Percentiles rank a stretch among this genome's conserved stretches.
Conservation (phyloP, 2,113 vertebrate species). For the Oplegnathus fasciatus region DNA sequence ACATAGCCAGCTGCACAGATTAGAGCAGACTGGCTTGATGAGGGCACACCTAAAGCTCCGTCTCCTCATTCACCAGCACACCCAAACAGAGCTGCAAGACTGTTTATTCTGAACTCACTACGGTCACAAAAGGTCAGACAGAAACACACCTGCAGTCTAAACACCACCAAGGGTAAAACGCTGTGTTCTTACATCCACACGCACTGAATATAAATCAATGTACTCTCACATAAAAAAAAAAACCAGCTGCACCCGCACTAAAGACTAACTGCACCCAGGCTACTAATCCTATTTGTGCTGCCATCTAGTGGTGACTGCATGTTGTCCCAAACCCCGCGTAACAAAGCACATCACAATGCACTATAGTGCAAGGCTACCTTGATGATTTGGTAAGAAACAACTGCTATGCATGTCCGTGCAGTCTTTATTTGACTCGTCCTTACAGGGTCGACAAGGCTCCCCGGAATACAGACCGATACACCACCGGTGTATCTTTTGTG, state of each 20-base stretch:
- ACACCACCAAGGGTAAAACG: not conserved
- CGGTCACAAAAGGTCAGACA: conserved; percentile 28
- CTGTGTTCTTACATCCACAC: not conserved
- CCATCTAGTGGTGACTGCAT: not conserved
- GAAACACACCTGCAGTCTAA: conserved; percentile 2
- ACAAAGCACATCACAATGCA: no score
- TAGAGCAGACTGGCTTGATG: not conserved
- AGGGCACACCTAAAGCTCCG: not conserved
- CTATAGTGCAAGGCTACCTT: no score
- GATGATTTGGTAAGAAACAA: no score
- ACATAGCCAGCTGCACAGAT: not conserved
- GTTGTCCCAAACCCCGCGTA: no score
- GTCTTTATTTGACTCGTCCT: no score
- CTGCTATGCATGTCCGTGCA: no score
- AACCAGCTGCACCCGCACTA: not conserved
- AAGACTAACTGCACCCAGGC: not conserved
- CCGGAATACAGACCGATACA: no score
- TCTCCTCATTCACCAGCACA: conserved; percentile 5
- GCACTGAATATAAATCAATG: conserved; percentile 15
- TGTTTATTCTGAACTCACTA: not conserved
- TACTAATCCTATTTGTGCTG: not conserved
- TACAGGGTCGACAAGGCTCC: no score
- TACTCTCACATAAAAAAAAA: not conserved
- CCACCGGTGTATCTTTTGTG: no score
- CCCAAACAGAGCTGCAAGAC: not conserved